phyloP scores from a whole-genome alignment of 1,140 invertebrate genomes.

The Fragariocoptes setiger region DNA sequence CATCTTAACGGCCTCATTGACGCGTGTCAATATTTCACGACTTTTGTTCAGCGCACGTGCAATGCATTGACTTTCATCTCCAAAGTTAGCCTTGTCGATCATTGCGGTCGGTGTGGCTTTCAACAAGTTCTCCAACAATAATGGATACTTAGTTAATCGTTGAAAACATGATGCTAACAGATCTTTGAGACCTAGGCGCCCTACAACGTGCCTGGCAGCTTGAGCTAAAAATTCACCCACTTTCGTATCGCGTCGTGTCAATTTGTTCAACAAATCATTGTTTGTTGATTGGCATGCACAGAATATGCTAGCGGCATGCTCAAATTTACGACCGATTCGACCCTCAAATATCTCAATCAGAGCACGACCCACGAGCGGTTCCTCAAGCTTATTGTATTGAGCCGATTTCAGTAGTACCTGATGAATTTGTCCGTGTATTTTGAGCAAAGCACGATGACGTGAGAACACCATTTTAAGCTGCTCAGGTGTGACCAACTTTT shows the following conservation, averaged over 20 bases:
- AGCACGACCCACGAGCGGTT: constrained; percentile 1
- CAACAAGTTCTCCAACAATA: constrained; percentile 58
- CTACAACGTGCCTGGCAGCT: constrained; percentile 11
- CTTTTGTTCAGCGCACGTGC: constrained; percentile 1
- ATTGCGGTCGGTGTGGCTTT: constrained; percentile 25
- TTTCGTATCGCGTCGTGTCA: neutral
- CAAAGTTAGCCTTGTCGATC: neutral
- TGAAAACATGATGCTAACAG: constrained; percentile 68
- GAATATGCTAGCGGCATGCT: constrained; percentile 44
- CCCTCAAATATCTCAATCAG: constrained; percentile 26
- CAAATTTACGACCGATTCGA: constrained; percentile 30
- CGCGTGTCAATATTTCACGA: neutral
- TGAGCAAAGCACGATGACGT: constrained; percentile 46
- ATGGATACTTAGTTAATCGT: constrained; percentile 70
- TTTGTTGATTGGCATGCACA: constrained; percentile 75
- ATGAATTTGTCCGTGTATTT: constrained; percentile 26
- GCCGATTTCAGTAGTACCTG: neutral
- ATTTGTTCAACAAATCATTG: constrained; percentile 31
- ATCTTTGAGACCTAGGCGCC: constrained; percentile 60
- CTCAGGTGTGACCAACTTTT: constrained; percentile 31
- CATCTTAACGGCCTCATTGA: constrained; percentile 5
- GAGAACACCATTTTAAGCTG: constrained; percentile 58
- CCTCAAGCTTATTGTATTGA: neutral
- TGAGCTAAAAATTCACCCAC: neutral
- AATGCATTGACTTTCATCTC: neutral